These are phyloP conservation scores for Diarsia dahlii DNA, from an alignment of 2,888 invertebrate genomes.

Conservation along the genomic window DNA sequence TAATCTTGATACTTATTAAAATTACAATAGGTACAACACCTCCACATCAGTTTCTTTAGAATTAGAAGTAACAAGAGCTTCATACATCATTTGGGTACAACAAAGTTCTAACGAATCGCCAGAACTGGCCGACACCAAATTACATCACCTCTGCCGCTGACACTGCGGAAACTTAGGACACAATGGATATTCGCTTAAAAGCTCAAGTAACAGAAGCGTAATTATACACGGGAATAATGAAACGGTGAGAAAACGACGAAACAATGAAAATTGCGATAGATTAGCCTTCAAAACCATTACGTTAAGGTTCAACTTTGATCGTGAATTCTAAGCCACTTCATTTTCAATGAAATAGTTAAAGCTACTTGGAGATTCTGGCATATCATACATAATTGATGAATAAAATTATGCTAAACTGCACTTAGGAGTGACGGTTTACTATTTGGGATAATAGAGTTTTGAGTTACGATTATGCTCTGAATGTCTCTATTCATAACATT, in stretches of 20 bases:
- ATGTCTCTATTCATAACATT: neutral
- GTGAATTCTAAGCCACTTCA: slow-evolving; percentile 50
- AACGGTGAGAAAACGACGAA: slow-evolving; percentile 66
- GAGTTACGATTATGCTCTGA: slow-evolving; percentile 27
- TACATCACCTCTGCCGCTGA: slow-evolving; percentile 44
- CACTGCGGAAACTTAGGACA: slow-evolving; percentile 51
- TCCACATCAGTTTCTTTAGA: neutral
- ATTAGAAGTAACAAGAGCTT: slow-evolving; percentile 3
- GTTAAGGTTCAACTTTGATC: slow-evolving; percentile 48
- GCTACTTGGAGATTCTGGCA: slow-evolving; percentile 49
- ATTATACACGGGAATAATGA: slow-evolving; percentile 66
- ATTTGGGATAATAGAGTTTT: slow-evolving; percentile 28
- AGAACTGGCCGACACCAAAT: slow-evolving; percentile 40
- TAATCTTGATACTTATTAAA: neutral
- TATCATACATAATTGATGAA: slow-evolving; percentile 59
- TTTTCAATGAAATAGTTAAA: slow-evolving; percentile 60
- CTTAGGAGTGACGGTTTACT: slow-evolving; percentile 41
- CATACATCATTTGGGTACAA: slow-evolving; percentile 23
- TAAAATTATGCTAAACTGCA: slow-evolving; percentile 60
- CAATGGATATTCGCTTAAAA: slow-evolving; percentile 60
- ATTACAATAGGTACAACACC: neutral
- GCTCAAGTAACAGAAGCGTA: slow-evolving; percentile 62
- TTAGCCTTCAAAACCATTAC: slow-evolving; percentile 70
- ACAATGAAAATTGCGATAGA: slow-evolving; percentile 65
- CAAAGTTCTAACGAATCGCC: slow-evolving; percentile 43